phyloP scores from a whole-genome alignment of 2,113 vertebrate genomes.

The Vidua chalybeata region DNA sequence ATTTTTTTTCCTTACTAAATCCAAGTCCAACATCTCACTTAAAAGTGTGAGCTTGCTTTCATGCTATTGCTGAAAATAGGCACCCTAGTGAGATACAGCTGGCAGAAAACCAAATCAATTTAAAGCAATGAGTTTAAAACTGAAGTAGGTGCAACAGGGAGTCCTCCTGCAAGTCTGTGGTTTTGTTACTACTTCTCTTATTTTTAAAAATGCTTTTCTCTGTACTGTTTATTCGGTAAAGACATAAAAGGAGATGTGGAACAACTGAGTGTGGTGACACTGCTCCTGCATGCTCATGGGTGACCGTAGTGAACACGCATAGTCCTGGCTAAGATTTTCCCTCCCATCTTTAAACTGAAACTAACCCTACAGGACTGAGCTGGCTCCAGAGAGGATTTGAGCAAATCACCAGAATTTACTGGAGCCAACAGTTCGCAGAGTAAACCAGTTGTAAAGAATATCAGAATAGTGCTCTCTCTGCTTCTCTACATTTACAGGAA shows the following conservation, averaged over 20 bases:
- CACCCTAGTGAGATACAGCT: neutral
- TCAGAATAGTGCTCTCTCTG: neutral
- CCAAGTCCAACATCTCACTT: neutral
- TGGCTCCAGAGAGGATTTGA: neutral
- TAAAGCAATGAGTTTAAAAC: neutral
- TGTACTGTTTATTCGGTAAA: neutral
- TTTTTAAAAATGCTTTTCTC: neutral
- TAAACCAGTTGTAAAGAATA: neutral
- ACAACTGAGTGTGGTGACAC: neutral
- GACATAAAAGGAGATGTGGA: neutral
- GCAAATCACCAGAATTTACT: neutral
- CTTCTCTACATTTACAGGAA: neutral
- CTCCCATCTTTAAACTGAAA: neutral
- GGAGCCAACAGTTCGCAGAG: neutral
- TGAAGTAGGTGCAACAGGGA: neutral
- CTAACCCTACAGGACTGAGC: neutral
- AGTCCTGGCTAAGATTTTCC: neutral
- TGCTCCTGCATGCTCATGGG: neutral
- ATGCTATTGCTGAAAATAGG: neutral
- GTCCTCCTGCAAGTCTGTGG: neutral
- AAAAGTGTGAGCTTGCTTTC: neutral
- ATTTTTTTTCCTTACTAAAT: neutral
- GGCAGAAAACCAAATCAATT: neutral
- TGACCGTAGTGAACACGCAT: accelerated
- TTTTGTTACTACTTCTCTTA: neutral